Base-by-base conservation (phyloP, 2,888 invertebrate genomes). In the Synanthedon vespiformis region DNA sequence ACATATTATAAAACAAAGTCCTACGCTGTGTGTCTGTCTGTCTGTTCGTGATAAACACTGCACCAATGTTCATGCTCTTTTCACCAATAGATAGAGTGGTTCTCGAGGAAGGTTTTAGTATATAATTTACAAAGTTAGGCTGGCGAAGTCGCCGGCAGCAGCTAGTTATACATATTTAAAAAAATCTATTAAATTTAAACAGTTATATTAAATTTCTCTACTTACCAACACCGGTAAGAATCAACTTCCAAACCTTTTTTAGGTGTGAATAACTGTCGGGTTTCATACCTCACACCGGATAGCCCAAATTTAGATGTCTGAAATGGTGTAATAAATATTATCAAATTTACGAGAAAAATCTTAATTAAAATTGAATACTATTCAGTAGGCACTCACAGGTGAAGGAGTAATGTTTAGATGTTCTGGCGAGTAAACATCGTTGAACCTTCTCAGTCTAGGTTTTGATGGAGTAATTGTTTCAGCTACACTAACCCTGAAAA, bases 351-450 rank as follows among this genome's bases (percentile, higher is more conserved):
- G 14, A 44, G 44, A 13, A 12, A 6, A 11, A n/a, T 44, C 22
- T 13, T 13, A 44, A 6, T 44, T 44, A 44, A 14, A 44, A 44
- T 1, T 44, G 44, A 34, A 48, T 48, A 16, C 6, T 1, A 44
- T 44, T 44, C 44, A 34, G 34, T 34, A 44, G 6, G 13, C 6
- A 78, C 87, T 80, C 73, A 88, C 88, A 63, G 67, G 64, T 70
- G 67, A 78, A 53, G 88, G 84, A 56, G 87, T 80, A 65, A 78
- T 70, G 70, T 88, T 84, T 51, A 88, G 77, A 68, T 88, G 86
- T 68, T 85, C 79, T 53, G 87, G 88, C 41, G 87, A 88, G 71
- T 86, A 85, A 73, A 76, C 70, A 75, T 84, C 86, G 48, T 75
- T 65, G 64, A 88, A 86, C 68, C 65, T 76, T 53, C 86, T 78